Base-by-base conservation (phyloP, 2,113 vertebrate species). In the Melozone crissalis region DNA sequence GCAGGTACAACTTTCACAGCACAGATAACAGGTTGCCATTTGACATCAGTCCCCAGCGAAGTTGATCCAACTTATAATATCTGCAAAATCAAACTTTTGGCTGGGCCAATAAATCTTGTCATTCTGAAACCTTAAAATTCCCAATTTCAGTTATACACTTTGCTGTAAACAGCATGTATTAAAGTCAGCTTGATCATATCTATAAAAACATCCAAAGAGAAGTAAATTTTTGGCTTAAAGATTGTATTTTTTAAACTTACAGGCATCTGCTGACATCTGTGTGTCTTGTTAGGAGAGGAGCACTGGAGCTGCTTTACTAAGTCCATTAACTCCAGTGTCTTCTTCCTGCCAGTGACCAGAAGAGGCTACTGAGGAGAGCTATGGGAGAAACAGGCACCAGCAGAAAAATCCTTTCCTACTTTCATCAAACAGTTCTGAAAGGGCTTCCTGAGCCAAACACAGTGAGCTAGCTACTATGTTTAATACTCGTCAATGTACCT, bases 1-100 rank as follows among this genome's bases (percentile, higher is more conserved):
- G 23, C 77, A 92, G 93, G 94, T 73, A 79, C 75, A 77, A 76
- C 44, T 80, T 89, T 68, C 74, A 62, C 78, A 87, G 47, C 52
- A 47, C 37, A 90, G 95, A 96, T 96, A 96, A 93, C 59, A 52
- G 31, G 8, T 72, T 95, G 87, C 72, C 72, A 85, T 72, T 82
- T 61, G n/a, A 84, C 75, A 84, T 63, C 51, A n/a, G 68, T n/a
- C 80, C 37, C 71, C 44, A 30, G 0, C 17, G 8, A 86, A 59
- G 47, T 33, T n/a, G 71, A 57, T 91, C 27, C 52, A 78, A 41
- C n/a, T 21, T 66, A 35, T 65, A 78, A 55, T 58, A 85, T 33
- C 65, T 87, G 58, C 41, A 91, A 84, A 94, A 84, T 49, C 49
- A 67, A 93, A 35, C 28, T 59, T 39, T 33, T 81, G 44, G 7